Evolutionary conservation across 2,797 vertebrate species (phyloP).

Genomic region (Lepus oiostolus): DNA sequence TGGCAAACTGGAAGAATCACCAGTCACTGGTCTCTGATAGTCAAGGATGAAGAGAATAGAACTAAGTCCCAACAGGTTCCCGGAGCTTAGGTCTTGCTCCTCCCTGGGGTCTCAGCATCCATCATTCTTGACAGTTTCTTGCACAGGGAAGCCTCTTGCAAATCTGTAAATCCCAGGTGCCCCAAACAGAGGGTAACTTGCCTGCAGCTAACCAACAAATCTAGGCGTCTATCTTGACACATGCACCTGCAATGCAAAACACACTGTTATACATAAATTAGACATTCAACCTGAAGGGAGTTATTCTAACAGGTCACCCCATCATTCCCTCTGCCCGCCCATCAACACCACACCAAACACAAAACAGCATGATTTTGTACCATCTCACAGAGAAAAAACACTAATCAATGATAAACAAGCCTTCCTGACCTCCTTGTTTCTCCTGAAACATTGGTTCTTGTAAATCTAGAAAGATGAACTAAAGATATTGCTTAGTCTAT

Average conservation of each 20-base stretch:
- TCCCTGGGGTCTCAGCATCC: conserved; percentile 23
- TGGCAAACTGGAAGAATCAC: conserved; percentile 34
- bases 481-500: not conserved
- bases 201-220: not conserved
- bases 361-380: not conserved
- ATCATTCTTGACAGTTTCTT: conserved; percentile 68
- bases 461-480: conserved; percentile 10
- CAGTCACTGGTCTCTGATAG: not conserved
- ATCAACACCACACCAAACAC: not conserved
- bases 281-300: not conserved
- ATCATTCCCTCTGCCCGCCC: not conserved
- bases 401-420: not conserved
- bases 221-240: conserved; percentile 62
- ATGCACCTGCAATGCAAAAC: conserved; percentile 19
- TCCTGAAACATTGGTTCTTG: not conserved
- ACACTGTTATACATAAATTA: conserved; percentile 22
- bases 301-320: not conserved
- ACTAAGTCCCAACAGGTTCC: conserved; percentile 56
- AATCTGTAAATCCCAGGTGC: conserved; percentile 62
- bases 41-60: conserved; percentile 20
- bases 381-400: not conserved
- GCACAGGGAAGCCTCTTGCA: conserved; percentile 25
- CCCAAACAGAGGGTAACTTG: conserved; percentile 34
- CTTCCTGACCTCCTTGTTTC: not conserved
- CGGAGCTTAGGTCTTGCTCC: conserved; percentile 30